These are phyloP conservation scores for Cladorhizidae sp. DNA, from an alignment of 37 sponge, comb jelly and placozoan species.

Conservation along the genomic window DNA sequence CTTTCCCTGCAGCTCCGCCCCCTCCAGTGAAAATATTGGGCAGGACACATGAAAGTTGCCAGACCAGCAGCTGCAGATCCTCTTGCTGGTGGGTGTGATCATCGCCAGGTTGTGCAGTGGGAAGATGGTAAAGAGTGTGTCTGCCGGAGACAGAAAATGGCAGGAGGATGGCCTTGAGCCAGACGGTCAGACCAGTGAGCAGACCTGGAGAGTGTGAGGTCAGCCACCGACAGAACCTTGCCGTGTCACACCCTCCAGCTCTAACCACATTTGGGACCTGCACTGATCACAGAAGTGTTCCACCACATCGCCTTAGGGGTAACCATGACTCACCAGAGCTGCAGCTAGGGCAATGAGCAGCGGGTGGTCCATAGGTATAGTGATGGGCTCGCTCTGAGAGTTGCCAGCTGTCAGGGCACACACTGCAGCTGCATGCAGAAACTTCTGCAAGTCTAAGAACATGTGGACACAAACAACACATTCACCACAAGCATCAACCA, in stretches of 20 bases:
- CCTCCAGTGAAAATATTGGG: constrained; percentile 49
- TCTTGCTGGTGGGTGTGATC: constrained; percentile 3
- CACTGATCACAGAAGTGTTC: too few species aligned
- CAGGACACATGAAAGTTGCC: constrained; percentile 61
- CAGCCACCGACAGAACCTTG: constrained; percentile 47
- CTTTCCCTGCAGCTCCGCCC: not conserved
- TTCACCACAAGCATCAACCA: too few species aligned
- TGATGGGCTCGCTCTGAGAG: constrained; percentile 17
- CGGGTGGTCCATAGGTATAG: constrained; percentile 19
- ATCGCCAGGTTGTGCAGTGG: not conserved
- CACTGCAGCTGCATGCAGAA: constrained; percentile 36
- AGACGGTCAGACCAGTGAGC: constrained; percentile 56
- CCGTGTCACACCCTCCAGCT: not conserved
- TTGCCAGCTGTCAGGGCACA: constrained; percentile 41
- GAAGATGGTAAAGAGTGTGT: constrained; percentile 25
- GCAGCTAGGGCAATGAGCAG: constrained; percentile 13
- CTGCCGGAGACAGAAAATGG: not conserved
- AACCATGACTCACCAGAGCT: constrained; percentile 27
- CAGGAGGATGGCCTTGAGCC: constrained; percentile 42
- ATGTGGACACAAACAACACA: too few species aligned
- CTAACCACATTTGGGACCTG: constrained; percentile 2
- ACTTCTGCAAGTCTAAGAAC: constrained; percentile 18
- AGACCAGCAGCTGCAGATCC: constrained; percentile 29
- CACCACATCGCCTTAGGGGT: not conserved
- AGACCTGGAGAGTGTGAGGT: constrained; percentile 49